Conservation (phyloP, 2,113 vertebrate species). For the Macquaria ambigua region DNA sequence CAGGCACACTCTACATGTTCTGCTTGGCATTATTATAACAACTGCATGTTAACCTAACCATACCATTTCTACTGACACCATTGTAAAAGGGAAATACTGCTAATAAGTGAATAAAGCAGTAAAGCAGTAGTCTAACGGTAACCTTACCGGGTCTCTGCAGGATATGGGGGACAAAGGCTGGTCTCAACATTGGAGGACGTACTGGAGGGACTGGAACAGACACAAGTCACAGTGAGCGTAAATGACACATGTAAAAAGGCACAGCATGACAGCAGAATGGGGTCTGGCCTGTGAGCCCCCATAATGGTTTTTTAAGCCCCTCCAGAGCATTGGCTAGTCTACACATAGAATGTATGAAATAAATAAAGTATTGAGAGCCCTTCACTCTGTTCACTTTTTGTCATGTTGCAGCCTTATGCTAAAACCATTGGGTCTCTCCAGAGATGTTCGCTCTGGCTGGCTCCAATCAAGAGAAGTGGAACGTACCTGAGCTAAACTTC, state of each 20-base stretch:
- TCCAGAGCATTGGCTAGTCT: background rate
- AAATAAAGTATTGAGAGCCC: too few relatives aligned
- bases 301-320: background rate
- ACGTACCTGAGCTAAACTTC: too few relatives aligned
- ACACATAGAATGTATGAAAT: background rate
- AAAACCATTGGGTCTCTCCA: too few relatives aligned
- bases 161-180: constrained; percentile 92
- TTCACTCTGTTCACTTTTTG: too few relatives aligned
- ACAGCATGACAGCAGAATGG: background rate
- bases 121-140: background rate
- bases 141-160: constrained; percentile 89
- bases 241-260: background rate
- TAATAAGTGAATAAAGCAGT: background rate
- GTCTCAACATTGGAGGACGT: constrained; percentile 90
- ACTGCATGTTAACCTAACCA: background rate
- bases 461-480: too few relatives aligned
- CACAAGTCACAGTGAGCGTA: background rate
- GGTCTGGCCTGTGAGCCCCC: background rate
- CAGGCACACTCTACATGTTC: too few relatives aligned
- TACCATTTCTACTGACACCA: background rate
- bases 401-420: too few relatives aligned
- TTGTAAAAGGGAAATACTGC: background rate
- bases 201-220: constrained; percentile 84
- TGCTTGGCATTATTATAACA: too few relatives aligned
- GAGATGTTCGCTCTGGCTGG: too few relatives aligned